A percentile compares a stretch with the other conserved stretches of the same genome.
These are phyloP conservation scores for Psittacula derbiana DNA, from an alignment of 2,797 vertebrate genomes.

Conservation along the genomic window DNA sequence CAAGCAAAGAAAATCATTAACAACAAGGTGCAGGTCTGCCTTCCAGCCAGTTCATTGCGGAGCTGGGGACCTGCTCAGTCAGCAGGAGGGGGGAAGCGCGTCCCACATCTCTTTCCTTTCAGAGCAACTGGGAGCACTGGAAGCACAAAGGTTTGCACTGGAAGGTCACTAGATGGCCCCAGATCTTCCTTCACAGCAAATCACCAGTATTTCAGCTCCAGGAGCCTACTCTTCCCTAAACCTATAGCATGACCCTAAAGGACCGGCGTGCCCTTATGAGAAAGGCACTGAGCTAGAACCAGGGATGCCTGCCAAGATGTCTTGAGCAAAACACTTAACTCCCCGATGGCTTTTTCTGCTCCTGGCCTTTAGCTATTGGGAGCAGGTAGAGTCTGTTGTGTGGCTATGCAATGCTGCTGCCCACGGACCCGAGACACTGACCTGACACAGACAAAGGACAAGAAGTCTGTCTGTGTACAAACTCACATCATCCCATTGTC, in stretches of 20 bases:
- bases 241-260: background rate
- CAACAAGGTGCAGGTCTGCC: conserved; percentile 3
- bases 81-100: background rate
- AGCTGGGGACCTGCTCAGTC: conserved; percentile 19
- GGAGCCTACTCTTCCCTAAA: background rate
- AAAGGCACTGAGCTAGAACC: background rate
- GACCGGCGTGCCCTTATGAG: background rate
- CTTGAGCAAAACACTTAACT: background rate
- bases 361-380: background rate
- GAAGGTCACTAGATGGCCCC: conserved; percentile 50
- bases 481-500: background rate
- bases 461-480: background rate
- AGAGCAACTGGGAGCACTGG: conserved; percentile 35
- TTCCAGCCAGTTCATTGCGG: background rate
- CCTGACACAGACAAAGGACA: background rate
- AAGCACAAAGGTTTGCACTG: background rate
- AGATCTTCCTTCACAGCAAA: background rate
- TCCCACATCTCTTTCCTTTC: background rate
- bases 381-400: background rate
- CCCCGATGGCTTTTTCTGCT: background rate
- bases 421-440: rapidly evolving
- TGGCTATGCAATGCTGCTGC: background rate
- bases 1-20: background rate
- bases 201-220: rapidly evolving
- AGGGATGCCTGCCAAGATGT: background rate